phyloP scores from a whole-genome alignment of 92 coral and sea anemone species.

The Virgularia gustaviana region DNA sequence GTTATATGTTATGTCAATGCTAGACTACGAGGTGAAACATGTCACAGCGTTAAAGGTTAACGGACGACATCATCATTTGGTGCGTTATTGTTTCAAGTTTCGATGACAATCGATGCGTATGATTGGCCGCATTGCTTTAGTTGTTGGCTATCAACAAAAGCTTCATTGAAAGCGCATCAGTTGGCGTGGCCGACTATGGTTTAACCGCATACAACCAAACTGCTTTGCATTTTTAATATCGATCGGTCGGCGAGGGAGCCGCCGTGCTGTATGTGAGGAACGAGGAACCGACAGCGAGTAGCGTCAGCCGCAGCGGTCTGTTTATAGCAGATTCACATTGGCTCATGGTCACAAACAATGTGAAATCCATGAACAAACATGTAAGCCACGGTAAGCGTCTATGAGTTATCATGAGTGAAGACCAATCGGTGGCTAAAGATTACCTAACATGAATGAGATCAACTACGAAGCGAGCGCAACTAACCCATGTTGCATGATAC shows the following conservation, averaged over 20 bases:
- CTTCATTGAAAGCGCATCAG: constrained; percentile 26
- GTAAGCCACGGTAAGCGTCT: too few relatives aligned
- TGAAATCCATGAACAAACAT: background rate
- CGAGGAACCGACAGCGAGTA: too few relatives aligned
- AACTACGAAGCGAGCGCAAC: too few relatives aligned
- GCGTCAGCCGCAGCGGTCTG: too few relatives aligned
- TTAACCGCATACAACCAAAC: constrained; percentile 32
- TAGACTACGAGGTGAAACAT: background rate
- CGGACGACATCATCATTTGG: background rate
- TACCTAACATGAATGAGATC: too few relatives aligned
- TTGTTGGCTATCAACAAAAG: constrained; percentile 3
- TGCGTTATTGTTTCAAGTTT: background rate
- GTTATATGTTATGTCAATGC: too few relatives aligned
- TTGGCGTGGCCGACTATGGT: background rate
- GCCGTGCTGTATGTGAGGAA: too few relatives aligned
- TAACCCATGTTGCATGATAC: too few relatives aligned
- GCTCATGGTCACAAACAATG: constrained; percentile 8
- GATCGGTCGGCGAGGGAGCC: too few relatives aligned
- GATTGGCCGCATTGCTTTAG: background rate
- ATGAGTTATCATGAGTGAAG: too few relatives aligned
- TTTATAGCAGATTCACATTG: constrained; percentile 7
- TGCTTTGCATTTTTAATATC: constrained; percentile 40
- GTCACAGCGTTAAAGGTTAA: background rate
- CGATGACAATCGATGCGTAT: constrained; percentile 3
- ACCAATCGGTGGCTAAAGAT: too few relatives aligned